Evolutionary conservation across 2,797 vertebrate species (phyloP).

Genomic region (Chloroceryle amazona): DNA sequence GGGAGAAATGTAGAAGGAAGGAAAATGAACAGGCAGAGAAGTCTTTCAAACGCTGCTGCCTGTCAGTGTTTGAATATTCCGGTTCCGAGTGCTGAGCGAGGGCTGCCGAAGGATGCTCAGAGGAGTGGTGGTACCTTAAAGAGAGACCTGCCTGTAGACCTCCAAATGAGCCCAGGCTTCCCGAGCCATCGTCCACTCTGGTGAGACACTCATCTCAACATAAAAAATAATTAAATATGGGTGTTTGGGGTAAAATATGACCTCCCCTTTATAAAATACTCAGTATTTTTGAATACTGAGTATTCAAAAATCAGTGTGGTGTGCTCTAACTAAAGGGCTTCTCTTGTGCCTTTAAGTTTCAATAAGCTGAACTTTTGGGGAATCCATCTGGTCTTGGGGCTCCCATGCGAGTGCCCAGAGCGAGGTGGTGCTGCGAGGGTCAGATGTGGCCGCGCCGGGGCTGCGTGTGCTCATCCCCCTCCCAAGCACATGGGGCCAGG

Average conservation of each 20-base stretch:
- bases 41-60: neutral
- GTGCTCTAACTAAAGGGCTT: neutral
- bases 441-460: too few species aligned
- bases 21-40: fast-evolving
- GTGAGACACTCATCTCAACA: fast-evolving
- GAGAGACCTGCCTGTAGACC: neutral
- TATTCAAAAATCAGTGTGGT: neutral
- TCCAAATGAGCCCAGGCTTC: neutral
- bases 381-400: neutral
- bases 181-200: fast-evolving
- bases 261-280: neutral
- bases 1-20: neutral
- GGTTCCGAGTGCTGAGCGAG: fast-evolving
- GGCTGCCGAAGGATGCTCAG: fast-evolving
- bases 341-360: too few species aligned
- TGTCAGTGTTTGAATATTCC: fast-evolving
- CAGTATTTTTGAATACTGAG: neutral
- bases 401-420: fast-evolving
- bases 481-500: neutral
- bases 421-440: fast-evolving
- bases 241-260: neutral
- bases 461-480: neutral
- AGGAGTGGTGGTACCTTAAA: neutral
- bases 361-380: neutral
- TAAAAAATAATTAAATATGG: neutral